Conservation (phyloP, 2,888 invertebrate species). For the Lamellibrachia satsuma region DNA sequence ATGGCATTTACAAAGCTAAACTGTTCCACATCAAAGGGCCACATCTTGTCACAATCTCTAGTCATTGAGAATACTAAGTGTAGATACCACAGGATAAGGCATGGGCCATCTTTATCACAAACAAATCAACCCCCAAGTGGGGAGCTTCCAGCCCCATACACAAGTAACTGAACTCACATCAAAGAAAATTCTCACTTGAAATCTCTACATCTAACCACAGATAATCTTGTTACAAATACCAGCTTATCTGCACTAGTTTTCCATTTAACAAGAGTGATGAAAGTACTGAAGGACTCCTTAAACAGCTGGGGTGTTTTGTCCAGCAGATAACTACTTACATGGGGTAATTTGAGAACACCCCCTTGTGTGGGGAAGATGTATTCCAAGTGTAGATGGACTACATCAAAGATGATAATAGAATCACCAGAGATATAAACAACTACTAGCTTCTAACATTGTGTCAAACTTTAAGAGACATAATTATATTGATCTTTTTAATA, state of each 20-base stretch:
- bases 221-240: slow-evolving; percentile 3
- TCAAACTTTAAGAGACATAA: background rate
- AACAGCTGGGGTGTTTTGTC: background rate
- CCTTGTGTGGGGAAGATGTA: background rate
- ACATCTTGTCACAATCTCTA: background rate
- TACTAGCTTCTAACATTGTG: background rate
- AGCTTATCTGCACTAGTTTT: background rate
- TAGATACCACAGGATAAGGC: slow-evolving; percentile 4
- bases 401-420: background rate
- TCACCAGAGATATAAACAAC: background rate
- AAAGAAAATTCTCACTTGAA: background rate
- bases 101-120: background rate
- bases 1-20: background rate
- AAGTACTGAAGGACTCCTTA: background rate
- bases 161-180: background rate
- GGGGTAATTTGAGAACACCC: background rate
- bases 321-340: background rate
- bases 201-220: background rate
- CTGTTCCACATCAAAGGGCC: background rate
- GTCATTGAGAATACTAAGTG: background rate
- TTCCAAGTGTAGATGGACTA: background rate
- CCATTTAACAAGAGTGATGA: background rate
- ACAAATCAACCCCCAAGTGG: background rate
- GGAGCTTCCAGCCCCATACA: background rate
- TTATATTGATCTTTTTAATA: background rate